phyloP scores from a whole-genome alignment of 2,113 vertebrate genomes.

The Poicephalus meyeri region DNA sequence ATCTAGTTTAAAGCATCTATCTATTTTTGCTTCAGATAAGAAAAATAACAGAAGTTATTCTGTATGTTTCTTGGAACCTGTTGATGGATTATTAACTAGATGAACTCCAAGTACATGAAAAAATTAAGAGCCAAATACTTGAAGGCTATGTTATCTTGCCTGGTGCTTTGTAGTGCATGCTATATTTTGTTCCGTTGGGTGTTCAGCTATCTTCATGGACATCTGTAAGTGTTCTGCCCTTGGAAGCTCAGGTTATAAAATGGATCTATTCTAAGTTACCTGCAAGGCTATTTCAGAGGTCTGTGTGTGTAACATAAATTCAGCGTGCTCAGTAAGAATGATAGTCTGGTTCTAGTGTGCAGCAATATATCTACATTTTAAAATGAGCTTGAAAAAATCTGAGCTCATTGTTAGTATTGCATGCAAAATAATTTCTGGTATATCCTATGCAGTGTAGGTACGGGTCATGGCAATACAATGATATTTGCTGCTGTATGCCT shows the following conservation, averaged over 20 bases:
- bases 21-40: neutral
- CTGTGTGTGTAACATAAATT: neutral
- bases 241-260: neutral
- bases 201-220: neutral
- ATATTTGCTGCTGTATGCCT: conserved; percentile 47
- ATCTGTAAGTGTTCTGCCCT: neutral
- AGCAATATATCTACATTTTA: neutral
- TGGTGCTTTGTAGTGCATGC: neutral
- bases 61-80: neutral
- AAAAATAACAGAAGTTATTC: neutral
- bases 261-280: neutral
- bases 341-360: neutral
- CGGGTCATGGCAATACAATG: conserved; percentile 6
- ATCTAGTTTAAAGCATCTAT: too few species aligned
- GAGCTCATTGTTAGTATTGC: neutral
- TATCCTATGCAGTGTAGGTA: neutral
- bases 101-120: neutral
- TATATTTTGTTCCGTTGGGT: neutral
- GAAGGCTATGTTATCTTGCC: neutral
- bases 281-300: neutral
- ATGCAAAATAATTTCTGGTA: neutral
- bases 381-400: neutral
- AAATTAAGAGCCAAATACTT: neutral
- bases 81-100: neutral
- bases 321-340: neutral